A percentile compares a stretch with the other conserved stretches of the same genome.
Evolutionary conservation across 2,113 vertebrate genomes (phyloP).

Genomic region (Chionomys nivalis): DNA sequence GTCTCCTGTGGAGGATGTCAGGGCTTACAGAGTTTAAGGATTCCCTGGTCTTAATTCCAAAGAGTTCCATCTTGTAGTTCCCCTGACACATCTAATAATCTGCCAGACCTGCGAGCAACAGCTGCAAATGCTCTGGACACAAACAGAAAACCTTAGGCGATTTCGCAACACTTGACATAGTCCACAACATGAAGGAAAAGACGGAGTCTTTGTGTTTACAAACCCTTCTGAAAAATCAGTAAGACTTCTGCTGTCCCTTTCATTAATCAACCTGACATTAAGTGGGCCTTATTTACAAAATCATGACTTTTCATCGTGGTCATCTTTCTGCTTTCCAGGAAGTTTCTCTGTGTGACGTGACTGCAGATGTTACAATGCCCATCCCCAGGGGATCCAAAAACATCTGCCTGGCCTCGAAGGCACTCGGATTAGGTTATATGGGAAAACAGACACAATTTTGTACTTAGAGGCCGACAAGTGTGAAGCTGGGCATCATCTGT

Average conservation of each 20-base stretch:
- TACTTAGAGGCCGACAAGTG: neutral
- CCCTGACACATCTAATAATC: neutral
- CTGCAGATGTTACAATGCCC: neutral
- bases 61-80: neutral
- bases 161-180: neutral
- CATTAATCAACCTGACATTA: constrained; percentile 12
- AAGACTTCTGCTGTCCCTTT: neutral
- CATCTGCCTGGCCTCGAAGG: neutral
- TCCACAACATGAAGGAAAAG: neutral
- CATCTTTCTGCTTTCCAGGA: neutral
- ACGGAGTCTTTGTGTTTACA: neutral
- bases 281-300: constrained; percentile 28
- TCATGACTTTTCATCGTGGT: neutral
- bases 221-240: neutral
- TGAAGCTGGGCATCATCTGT: neutral
- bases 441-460: neutral
- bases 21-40: neutral
- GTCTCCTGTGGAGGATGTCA: neutral
- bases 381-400: neutral
- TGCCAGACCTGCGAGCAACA: neutral
- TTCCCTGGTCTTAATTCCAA: neutral
- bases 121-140: neutral
- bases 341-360: neutral
- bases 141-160: constrained; percentile 3
- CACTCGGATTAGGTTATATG: neutral